phyloP scores from a whole-genome alignment of 2,888 invertebrate species.

The Hydrotaea cyrtoneurina region DNA sequence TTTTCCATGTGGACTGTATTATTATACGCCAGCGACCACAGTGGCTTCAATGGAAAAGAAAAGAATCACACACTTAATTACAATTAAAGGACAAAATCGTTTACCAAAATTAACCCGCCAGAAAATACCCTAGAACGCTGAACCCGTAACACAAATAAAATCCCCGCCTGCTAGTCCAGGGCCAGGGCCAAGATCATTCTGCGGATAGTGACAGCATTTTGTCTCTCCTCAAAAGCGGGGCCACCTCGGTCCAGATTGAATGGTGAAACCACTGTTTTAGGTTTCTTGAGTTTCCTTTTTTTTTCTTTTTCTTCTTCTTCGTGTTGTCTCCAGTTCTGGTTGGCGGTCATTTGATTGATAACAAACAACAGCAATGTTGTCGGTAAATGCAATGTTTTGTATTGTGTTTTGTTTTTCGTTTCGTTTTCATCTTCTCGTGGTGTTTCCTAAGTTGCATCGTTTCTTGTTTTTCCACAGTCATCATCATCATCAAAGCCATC shows the following conservation, averaged over 20 bases:
- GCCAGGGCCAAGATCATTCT: too few relatives aligned
- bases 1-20: slow-evolving; percentile 3
- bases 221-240: too few relatives aligned
- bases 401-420: slow-evolving; percentile 11
- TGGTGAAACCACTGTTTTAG: neutral
- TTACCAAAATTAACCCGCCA: neutral
- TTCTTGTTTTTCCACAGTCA: slow-evolving; percentile 34
- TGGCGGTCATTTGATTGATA: slow-evolving; percentile 59
- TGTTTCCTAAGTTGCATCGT: slow-evolving; percentile 31
- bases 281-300: neutral
- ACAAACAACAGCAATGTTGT: slow-evolving; percentile 46
- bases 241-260: too few relatives aligned
- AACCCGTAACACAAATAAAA: too few relatives aligned
- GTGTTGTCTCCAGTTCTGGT: slow-evolving; percentile 13
- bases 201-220: too few relatives aligned
- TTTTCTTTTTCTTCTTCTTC: too few relatives aligned
- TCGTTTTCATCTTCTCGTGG: neutral
- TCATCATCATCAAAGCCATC: slow-evolving; percentile 16
- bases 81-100: neutral
- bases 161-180: too few relatives aligned
- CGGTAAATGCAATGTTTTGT: slow-evolving; percentile 30
- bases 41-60: too few relatives aligned
- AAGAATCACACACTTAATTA: too few relatives aligned
- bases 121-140: too few relatives aligned
- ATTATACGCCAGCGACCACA: neutral